phyloP scores from a whole-genome alignment of 2,113 vertebrate genomes.

The Amazona vittata region DNA sequence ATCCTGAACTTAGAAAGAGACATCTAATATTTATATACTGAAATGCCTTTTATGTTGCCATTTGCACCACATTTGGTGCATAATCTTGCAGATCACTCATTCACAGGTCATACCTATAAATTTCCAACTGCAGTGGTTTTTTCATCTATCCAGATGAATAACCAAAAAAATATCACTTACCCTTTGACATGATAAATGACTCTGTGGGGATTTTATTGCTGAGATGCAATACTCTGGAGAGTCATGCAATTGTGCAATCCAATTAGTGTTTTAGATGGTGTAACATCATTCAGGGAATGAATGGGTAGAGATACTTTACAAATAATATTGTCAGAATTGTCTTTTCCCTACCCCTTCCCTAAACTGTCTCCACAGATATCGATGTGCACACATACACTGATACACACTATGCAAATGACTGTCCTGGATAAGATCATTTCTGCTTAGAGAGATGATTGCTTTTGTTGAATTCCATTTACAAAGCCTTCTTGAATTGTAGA shows the following conservation, averaged over 20 bases:
- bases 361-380: background rate
- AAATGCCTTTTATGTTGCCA: background rate
- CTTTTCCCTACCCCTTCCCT: background rate
- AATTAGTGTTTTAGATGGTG: constrained; percentile 51
- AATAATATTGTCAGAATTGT: background rate
- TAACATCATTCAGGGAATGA: constrained; percentile 33
- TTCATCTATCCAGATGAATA: constrained; percentile 11
- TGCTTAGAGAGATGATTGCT: background rate
- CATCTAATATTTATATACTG: background rate
- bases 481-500: background rate
- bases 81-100: background rate
- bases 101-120: background rate
- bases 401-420: background rate
- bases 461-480: constrained; percentile 5
- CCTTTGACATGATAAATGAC: constrained; percentile 45
- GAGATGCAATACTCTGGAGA: background rate
- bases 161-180: constrained; percentile 43
- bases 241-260: background rate
- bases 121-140: background rate
- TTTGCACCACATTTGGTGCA: background rate
- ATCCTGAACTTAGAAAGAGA: background rate
- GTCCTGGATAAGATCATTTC: background rate
- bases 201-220: constrained; percentile 15
- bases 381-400: background rate
- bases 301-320: constrained; percentile 3